Evolutionary conservation across 2,113 vertebrate species (phyloP), one percentile per base, ranked within the genome.

Genomic region (Plotosus lineatus): DNA sequence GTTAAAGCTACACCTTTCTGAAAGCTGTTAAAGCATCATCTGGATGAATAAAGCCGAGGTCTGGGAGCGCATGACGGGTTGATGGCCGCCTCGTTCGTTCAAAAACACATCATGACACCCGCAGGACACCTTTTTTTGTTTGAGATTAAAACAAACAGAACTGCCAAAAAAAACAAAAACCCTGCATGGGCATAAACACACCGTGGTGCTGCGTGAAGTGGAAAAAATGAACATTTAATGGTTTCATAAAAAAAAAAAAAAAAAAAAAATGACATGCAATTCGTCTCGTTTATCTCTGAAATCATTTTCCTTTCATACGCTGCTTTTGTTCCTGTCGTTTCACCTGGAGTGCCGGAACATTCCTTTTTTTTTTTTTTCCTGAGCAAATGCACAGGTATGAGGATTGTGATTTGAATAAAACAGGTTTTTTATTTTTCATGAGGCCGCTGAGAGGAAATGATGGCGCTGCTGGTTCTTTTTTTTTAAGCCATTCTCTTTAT

Each of bases 341-440:
- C 66, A 26, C 78, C 53, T 58, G 65, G 50, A 58, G 66, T 17
- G 63, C 23, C 5, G 14, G n/a, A 69, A 69, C 15, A 10, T 46
- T 56, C 26, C 10, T 19, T 15, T 60, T 26, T 26, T 0, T 65
- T 65, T 65, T 44, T n/a, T 42, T 65, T 63, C 9, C 8, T 4
- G 36, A 10, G 26, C 65, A 56, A 56, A 69, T 58, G 61, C 50
- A 31, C 77, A 69, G 77, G 77, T 68, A 55, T 12, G 36, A 55
- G 51, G 23, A 31, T 23, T 31, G 46, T 42, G 77, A 79, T 79
- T 79, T 69, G 77, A 79, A 69, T 79, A 66, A 79, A 79, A 68
- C 51, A 50, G 63, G 4, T 40, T 68, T 55, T n/a, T 56, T n/a
- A 79, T 79, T 69, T 66, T 69, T 68, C 63, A 55, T 31, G 48